These are phyloP conservation scores for Keiferia lycopersicella DNA, from an alignment of 2,888 invertebrate genomes.

Conservation along the genomic window DNA sequence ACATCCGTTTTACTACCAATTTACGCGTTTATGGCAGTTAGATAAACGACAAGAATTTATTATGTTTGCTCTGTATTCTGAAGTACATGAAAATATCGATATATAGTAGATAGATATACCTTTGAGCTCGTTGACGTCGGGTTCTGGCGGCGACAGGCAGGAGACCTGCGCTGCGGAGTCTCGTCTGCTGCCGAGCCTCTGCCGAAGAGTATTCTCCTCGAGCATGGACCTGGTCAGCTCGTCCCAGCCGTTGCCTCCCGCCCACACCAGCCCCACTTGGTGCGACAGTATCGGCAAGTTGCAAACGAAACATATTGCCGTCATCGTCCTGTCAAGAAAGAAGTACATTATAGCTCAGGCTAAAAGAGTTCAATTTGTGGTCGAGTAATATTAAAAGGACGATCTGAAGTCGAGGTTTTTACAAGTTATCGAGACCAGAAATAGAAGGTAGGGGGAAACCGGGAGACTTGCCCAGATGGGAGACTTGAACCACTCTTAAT, in stretches of 20 bases:
- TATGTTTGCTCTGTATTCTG: not conserved
- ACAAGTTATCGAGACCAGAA: no score
- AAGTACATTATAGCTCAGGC: slow-evolving; percentile 31
- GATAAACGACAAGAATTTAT: not conserved
- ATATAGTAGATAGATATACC: slow-evolving; percentile 45
- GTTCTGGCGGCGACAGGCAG: slow-evolving; percentile 91
- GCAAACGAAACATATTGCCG: slow-evolving; percentile 97
- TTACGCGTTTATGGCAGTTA: slow-evolving; percentile 13
- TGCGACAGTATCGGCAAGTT: slow-evolving; percentile 96
- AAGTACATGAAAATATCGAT: not conserved
- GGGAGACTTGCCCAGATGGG: no score
- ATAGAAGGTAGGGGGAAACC: no score
- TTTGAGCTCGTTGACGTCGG: slow-evolving; percentile 83
- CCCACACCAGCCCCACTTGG: slow-evolving; percentile 96
- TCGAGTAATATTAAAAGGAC: no score
- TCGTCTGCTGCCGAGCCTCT: slow-evolving; percentile 91
- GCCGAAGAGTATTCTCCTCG: slow-evolving; percentile 92
- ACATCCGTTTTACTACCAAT: slow-evolving; percentile 1
- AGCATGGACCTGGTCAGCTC: slow-evolving; percentile 92
- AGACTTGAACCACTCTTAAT: no score
- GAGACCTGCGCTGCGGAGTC: slow-evolving; percentile 96
- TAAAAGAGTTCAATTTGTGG: no score
- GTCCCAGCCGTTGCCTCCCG: slow-evolving; percentile 97
- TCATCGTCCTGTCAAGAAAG: slow-evolving; percentile 89
- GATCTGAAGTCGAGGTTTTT: no score